These are phyloP conservation scores for Bombylius discolor DNA, from an alignment of 2,888 invertebrate genomes.

Conservation along the genomic window DNA sequence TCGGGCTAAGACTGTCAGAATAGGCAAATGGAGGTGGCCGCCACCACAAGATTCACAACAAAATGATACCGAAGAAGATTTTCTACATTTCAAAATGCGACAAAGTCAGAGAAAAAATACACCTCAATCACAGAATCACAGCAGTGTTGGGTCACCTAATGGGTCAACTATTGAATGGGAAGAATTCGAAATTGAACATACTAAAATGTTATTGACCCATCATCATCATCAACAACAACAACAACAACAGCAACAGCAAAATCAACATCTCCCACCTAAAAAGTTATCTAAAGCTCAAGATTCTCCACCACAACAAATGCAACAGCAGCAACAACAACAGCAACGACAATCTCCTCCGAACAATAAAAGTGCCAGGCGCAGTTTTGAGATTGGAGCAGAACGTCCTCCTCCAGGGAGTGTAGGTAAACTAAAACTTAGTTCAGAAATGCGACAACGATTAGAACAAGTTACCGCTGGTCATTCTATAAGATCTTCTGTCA, in stretches of 20 bases:
- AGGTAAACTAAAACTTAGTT: slow-evolving; percentile 78
- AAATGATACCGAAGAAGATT: slow-evolving; percentile 60
- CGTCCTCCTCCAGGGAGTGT: slow-evolving; percentile 76
- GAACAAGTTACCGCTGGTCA: slow-evolving; percentile 83
- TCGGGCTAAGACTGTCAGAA: slow-evolving; percentile 84
- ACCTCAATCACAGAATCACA: slow-evolving; percentile 44
- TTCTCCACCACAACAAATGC: neutral
- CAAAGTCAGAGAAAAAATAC: slow-evolving; percentile 71
- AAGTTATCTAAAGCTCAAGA: slow-evolving; percentile 2
- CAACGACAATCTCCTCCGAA: slow-evolving; percentile 13
- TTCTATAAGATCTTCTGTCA: slow-evolving; percentile 66
- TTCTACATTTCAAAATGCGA: slow-evolving; percentile 78
- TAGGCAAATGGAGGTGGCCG: slow-evolving; percentile 95
- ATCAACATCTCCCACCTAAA: neutral
- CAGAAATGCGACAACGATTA: slow-evolving; percentile 80
- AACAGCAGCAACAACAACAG: slow-evolving; percentile 9
- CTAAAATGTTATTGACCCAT: slow-evolving; percentile 27
- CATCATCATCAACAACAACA: slow-evolving; percentile 18
- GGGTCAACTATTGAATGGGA: slow-evolving; percentile 64
- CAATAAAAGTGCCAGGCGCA: slow-evolving; percentile 36
- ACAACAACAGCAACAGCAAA: slow-evolving; percentile 3
- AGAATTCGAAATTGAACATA: slow-evolving; percentile 63
- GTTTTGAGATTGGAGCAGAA: slow-evolving; percentile 70
- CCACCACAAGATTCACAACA: slow-evolving; percentile 64
- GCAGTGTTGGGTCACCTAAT: slow-evolving; percentile 28